A percentile compares a stretch with the other conserved stretches of the same genome.
Conservation (phyloP, 2,113 vertebrate species). For the Triplophysa dalaica region DNA sequence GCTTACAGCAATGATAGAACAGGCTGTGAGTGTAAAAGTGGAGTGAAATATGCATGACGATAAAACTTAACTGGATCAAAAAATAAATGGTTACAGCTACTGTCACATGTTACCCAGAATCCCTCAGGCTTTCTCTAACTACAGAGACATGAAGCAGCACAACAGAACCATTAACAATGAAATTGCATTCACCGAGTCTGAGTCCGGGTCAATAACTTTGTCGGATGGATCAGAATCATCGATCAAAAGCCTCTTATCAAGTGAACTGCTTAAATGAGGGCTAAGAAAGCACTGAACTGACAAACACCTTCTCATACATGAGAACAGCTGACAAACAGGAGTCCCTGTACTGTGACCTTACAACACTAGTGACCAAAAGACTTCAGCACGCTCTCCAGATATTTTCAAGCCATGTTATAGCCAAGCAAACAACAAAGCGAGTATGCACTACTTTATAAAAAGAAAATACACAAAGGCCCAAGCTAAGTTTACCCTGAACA, state of each 20-base stretch:
- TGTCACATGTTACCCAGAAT: background rate
- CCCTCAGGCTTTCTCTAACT: background rate
- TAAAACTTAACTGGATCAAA: background rate
- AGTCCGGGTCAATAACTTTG: constrained; percentile 1
- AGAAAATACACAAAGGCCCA: no score
- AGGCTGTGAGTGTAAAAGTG: background rate
- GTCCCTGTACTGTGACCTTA: background rate
- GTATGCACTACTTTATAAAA: no score
- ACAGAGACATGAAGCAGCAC: background rate
- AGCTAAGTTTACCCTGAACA: no score
- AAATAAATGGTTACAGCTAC: background rate
- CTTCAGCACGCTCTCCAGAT: background rate
- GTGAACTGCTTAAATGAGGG: constrained; percentile 17
- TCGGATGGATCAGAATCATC: background rate
- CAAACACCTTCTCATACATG: background rate
- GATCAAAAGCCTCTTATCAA: constrained; percentile 24
- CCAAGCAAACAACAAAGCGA: no score
- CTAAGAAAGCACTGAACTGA: background rate
- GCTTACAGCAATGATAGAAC: background rate
- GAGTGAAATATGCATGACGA: no score
- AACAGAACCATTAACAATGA: background rate
- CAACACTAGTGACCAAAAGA: no score
- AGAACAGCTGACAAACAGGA: background rate
- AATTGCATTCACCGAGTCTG: background rate
- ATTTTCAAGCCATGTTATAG: no score